Percentiles rank a stretch among this genome's conserved stretches.
These are phyloP conservation scores for Nephrotoma guestfalica DNA, from an alignment of 2,888 invertebrate species.

Conservation along the genomic window DNA sequence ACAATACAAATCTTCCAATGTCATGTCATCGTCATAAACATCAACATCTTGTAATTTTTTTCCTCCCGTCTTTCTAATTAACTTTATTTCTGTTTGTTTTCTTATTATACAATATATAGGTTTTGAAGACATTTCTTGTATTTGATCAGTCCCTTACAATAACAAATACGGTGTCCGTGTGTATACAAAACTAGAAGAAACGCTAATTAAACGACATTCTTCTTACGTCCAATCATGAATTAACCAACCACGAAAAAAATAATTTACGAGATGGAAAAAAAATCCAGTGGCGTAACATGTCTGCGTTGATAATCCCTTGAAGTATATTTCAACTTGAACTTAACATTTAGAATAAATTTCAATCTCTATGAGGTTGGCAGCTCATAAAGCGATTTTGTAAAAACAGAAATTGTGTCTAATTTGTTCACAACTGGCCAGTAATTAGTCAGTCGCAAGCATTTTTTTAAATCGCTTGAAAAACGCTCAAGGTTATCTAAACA, in stretches of 20 bases:
- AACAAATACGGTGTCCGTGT: background rate
- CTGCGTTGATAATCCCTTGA: no score
- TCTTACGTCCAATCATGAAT: background rate
- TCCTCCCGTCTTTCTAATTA: background rate
- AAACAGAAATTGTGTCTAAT: no score
- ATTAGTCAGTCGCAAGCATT: no score
- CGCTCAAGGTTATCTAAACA: no score
- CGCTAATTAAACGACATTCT: background rate
- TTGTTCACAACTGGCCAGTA: no score
- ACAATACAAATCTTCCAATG: background rate
- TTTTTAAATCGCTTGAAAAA: no score
- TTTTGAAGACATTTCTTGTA: background rate
- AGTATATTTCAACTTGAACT: no score
- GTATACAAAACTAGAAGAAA: background rate
- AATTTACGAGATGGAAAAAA: background rate
- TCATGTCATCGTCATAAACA: background rate
- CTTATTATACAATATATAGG: no score
- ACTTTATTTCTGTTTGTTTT: background rate
- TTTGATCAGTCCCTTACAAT: background rate
- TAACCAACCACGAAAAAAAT: background rate
- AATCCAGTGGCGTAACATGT: background rate
- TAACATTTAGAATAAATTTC: no score
- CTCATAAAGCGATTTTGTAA: no score
- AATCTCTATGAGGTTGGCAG: no score
- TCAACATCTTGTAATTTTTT: background rate